Percentiles rank a stretch among this genome's conserved stretches.
phyloP scores from a whole-genome alignment of 2,113 vertebrate genomes.

The Prunella fulvescens region DNA sequence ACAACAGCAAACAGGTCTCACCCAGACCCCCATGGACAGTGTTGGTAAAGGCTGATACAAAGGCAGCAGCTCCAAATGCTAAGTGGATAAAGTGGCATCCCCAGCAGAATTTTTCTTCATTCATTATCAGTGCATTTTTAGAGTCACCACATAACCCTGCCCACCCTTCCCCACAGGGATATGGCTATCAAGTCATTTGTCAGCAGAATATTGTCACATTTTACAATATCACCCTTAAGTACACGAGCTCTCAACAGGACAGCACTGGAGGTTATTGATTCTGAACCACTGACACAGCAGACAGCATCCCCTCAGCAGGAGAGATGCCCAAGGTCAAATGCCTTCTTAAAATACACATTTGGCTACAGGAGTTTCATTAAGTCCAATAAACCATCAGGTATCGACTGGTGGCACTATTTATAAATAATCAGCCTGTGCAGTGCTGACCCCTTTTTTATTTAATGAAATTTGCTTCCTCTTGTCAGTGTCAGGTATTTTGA shows the following conservation, averaged over 20 bases:
- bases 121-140: constrained; percentile 1
- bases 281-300: constrained; percentile 48
- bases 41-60: not conserved
- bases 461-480: constrained; percentile 38
- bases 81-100: not conserved
- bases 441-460: constrained; percentile 15
- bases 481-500: constrained; percentile 10
- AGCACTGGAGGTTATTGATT: constrained; percentile 37
- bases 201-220: constrained; percentile 55
- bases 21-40: accelerated
- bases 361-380: constrained; percentile 39
- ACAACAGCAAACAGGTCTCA: not conserved
- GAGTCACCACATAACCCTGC: not conserved
- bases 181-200: not conserved
- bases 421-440: constrained; percentile 37
- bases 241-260: not conserved
- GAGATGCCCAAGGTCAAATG: constrained; percentile 43
- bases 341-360: constrained; percentile 54
- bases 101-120: not conserved
- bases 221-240: constrained; percentile 37
- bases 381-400: constrained; percentile 42
- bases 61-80: not conserved
- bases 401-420: constrained; percentile 17
- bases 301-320: constrained; percentile 1
- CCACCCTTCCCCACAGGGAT: not conserved